phyloP scores from a whole-genome alignment of 2,888 invertebrate genomes.

The Zelleria hepariella region DNA sequence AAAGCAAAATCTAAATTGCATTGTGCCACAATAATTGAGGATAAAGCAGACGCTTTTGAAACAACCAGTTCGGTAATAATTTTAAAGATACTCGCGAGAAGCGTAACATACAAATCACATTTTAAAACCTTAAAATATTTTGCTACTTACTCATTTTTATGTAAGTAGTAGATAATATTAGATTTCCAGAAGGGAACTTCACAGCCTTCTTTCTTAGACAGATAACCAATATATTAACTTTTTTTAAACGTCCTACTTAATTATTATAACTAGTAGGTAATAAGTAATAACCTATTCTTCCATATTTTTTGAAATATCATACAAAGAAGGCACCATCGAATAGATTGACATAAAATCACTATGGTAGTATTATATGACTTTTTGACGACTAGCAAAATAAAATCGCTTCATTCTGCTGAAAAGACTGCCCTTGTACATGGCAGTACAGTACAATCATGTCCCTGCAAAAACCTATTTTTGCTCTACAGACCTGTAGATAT shows the following conservation, averaged over 20 bases:
- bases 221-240: background rate
- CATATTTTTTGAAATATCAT: background rate
- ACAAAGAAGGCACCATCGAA: background rate
- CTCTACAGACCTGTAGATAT: no score
- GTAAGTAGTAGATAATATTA: background rate
- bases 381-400: background rate
- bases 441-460: no score
- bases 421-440: no score
- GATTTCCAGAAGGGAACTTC: background rate
- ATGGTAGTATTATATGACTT: background rate
- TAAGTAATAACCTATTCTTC: no score
- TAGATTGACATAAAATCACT: background rate
- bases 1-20: no score
- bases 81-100: background rate
- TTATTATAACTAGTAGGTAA: background rate
- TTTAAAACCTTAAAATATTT: background rate
- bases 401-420: no score
- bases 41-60: no score
- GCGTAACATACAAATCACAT: background rate
- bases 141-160: background rate
- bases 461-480: no score
- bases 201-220: background rate
- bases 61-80: no score
- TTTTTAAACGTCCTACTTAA: no score
- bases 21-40: no score